Base-by-base conservation (phyloP, 2,888 invertebrate genomes). In the Leptothorax acervorum region DNA sequence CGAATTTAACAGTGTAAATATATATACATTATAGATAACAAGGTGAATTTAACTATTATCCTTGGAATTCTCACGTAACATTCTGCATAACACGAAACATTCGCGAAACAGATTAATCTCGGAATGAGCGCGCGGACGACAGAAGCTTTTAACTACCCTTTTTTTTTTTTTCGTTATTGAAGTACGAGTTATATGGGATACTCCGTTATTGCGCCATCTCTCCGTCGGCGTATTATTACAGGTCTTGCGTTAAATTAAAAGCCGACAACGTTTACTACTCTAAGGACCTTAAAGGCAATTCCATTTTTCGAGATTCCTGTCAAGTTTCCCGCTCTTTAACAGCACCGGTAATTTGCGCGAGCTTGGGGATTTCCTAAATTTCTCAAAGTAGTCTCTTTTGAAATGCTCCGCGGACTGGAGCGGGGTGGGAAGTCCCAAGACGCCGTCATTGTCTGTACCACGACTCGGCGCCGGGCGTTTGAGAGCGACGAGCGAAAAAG, bases 241-340 rank as follows among this genome's bases (percentile, higher is more conserved):
- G 23, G 5, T 55, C 42, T 68, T n/a, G 42, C 31, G n/a, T 45
- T 70, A 68, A 68, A 57, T 78, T 70, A 9, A 55, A 55, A 57
- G 39, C 28, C 28, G n/a, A 45, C 55, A 68, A 12, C 45, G 35
- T 45, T 57, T 39, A 65, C 28, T 31, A 45, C 70, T 70, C 31
- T 3, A 75, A 28, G 23, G n/a, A n/a, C 28, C 28, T 74, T 18
- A 23, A 9, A 60, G 28, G 55, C 60, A 48, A 60, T 60, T 71
- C 12, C 39, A 73, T 81, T 62, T 73, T 71, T 73, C 39, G 23
- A 73, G 12, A 73, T 71, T 57, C 9, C 35, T 62, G 71, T 73
- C 60, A n/a, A 81, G 42, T 23, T 79, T 62, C 5, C 57, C 31
- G 28, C 28, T 62, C 39, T 60, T 60, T 48, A 79, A 79, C 31